Conservation (phyloP, 2,797 vertebrate genomes). For the Sorex maritimensis region DNA sequence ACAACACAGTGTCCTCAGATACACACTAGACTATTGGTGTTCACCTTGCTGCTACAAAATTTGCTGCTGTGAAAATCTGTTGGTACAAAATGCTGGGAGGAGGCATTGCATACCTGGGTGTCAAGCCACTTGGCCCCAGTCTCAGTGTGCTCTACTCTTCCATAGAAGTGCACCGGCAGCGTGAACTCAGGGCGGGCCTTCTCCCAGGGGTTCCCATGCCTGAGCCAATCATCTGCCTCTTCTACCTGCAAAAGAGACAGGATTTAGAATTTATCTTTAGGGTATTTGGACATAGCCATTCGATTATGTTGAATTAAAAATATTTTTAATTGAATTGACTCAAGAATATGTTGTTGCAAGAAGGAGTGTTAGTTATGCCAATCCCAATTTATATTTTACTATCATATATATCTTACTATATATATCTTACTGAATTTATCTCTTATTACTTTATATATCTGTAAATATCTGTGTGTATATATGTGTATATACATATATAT, state of each 20-base stretch:
- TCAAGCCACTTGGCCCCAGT: constrained; percentile 95
- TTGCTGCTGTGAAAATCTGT: too few species aligned
- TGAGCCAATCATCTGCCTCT: constrained; percentile 98
- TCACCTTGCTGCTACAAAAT: too few species aligned
- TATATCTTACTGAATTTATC: too few species aligned
- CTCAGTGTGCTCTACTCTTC: constrained; percentile 93
- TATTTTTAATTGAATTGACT: constrained; percentile 1
- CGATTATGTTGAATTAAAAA: not conserved
- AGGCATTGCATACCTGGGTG: constrained; percentile 93
- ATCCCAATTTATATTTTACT: not conserved
- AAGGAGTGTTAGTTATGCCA: not conserved
- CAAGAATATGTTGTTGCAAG: constrained; percentile 9
- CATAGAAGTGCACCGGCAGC: constrained; percentile 98
- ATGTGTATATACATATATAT: too few species aligned
- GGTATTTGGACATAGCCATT: not conserved
- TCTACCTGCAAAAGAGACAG: constrained; percentile 92
- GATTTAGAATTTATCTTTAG: not conserved
- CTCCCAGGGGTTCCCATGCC: constrained; percentile 98
- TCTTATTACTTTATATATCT: too few species aligned
- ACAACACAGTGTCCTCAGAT: not conserved
- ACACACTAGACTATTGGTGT: not conserved
- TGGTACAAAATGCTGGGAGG: rapidly evolving
- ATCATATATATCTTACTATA: not conserved
- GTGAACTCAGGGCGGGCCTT: constrained; percentile 98
- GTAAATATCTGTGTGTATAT: too few species aligned